Base-by-base conservation (phyloP, 2,113 vertebrate genomes). In the cat (Felis catus) region DNA sequence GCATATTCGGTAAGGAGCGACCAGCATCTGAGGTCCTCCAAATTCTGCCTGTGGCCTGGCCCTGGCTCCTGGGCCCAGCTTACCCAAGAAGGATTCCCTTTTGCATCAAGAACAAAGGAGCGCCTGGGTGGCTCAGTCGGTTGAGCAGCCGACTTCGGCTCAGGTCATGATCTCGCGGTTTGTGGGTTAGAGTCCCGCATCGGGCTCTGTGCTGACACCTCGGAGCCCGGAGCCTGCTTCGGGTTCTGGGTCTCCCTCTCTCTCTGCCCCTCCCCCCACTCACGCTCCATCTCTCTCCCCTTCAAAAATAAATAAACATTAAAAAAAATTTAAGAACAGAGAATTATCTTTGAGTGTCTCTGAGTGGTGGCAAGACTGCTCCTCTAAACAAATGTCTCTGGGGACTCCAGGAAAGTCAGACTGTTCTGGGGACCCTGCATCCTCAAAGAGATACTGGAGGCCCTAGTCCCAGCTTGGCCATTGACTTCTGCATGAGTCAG, bases 1-100 rank as follows among this genome's bases (percentile, higher is more conserved):
- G 2, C 14, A 2, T 5, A 19, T 7, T 27, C 15, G 21, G 3
- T 10, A 41, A 58, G 33, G 10, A 8, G 53, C 7, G 1, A 71
- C 68, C 2, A 61, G 31, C 25, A 16, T 31, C n/a, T 1, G 12
- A 85, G 14, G 63, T 63, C 23, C 82, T 48, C 39, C 4, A 27
- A 63, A 78, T 2, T 36, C 53, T 29, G 33, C 25, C 63, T 23
- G 5, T 15, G 55, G 58, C 63, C 58, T 11, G 0, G 39, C 16
- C 39, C 84, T 45, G 68, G 65, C 4, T 39, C 48, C 53, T 4
- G 27, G 36, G 15, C 25, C 58, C 71, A 21, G 19, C 18, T 45
- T 33, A 36, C 36, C 11, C 3, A n/a, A 21, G 39, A 16, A 68
- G 11, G 48, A 58, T 7, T 33, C 48, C 55, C 55, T 58, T 58